Percentiles rank a stretch among this genome's conserved stretches.
phyloP scores from a whole-genome alignment of 2,888 invertebrate species.

The Ctena decussata region DNA sequence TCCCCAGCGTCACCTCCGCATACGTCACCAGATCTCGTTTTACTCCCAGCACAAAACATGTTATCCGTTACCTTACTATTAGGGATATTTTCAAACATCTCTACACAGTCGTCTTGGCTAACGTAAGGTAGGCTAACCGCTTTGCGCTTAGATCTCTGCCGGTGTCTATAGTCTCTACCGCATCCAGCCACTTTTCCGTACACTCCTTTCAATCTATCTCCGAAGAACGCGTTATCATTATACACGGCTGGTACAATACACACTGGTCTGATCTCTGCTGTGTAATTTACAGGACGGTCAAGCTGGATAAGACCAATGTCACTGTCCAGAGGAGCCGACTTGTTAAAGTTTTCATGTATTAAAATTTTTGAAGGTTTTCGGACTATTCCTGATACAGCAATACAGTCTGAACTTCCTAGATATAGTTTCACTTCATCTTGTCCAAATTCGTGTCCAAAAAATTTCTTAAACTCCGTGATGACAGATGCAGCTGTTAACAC shows the following conservation, averaged over 20 bases:
- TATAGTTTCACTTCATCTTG: neutral
- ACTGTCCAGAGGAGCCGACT: constrained; percentile 59
- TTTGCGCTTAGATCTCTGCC: too few species aligned
- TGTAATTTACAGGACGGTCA: constrained; percentile 63
- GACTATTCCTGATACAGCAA: neutral
- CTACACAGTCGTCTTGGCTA: constrained; percentile 23
- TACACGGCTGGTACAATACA: constrained; percentile 63
- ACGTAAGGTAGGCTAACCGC: constrained; percentile 49
- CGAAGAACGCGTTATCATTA: constrained; percentile 35
- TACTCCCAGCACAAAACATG: constrained; percentile 64
- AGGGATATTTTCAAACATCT: neutral
- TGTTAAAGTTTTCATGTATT: constrained; percentile 62
- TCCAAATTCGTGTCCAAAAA: constrained; percentile 19
- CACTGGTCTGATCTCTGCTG: constrained; percentile 66
- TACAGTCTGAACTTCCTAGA: neutral
- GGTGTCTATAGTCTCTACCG: constrained; percentile 5
- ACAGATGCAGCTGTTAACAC: constrained; percentile 75
- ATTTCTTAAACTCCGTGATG: constrained; percentile 55
- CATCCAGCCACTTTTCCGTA: constrained; percentile 49
- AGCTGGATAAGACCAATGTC: constrained; percentile 76
- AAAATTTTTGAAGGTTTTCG: neutral
- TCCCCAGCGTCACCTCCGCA: constrained; percentile 63
- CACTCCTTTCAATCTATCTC: neutral
- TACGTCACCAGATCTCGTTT: constrained; percentile 40
- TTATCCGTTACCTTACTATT: constrained; percentile 31